These are phyloP conservation scores for Acyrthosiphon pisum DNA, from an alignment of 1,140 invertebrate genomes.

Conservation along the genomic window DNA sequence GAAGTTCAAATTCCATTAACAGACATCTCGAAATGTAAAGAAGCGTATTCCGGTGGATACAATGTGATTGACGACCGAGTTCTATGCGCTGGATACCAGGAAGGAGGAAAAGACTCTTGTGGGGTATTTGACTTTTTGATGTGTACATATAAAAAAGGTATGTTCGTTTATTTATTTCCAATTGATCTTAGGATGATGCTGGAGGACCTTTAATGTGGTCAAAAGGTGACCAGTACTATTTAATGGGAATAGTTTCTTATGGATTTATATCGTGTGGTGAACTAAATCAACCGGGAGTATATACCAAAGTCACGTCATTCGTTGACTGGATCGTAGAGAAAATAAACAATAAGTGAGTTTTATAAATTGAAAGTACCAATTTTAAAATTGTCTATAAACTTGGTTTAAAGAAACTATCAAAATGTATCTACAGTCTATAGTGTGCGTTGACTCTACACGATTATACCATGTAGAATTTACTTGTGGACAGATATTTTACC, in stretches of 20 bases:
- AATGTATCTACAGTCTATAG: too few species aligned
- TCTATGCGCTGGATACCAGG: conserved; percentile 40
- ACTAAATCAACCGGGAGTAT: conserved; percentile 77
- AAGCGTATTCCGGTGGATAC: neutral
- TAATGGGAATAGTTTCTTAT: conserved; percentile 75
- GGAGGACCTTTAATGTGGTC: conserved; percentile 82
- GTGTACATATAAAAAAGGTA: neutral
- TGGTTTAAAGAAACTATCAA: neutral
- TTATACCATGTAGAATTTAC: too few species aligned
- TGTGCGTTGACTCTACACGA: too few species aligned
- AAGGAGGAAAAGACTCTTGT: conserved; percentile 45
- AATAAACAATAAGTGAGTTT: neutral
- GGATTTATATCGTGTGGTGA: conserved; percentile 75
- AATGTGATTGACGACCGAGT: conserved; percentile 49
- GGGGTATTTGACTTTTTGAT: neutral
- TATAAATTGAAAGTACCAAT: too few species aligned
- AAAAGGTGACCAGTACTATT: conserved; percentile 76
- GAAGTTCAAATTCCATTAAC: conserved; percentile 77
- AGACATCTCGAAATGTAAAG: conserved; percentile 63
- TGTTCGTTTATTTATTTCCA: too few species aligned
- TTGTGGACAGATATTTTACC: too few species aligned
- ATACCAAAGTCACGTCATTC: conserved; percentile 79
- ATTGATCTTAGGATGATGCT: conserved; percentile 75
- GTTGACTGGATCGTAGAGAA: conserved; percentile 76
- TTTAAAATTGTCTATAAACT: neutral